Conservation (phyloP, 2,113 vertebrate genomes). For the Pelobates fuscus region DNA sequence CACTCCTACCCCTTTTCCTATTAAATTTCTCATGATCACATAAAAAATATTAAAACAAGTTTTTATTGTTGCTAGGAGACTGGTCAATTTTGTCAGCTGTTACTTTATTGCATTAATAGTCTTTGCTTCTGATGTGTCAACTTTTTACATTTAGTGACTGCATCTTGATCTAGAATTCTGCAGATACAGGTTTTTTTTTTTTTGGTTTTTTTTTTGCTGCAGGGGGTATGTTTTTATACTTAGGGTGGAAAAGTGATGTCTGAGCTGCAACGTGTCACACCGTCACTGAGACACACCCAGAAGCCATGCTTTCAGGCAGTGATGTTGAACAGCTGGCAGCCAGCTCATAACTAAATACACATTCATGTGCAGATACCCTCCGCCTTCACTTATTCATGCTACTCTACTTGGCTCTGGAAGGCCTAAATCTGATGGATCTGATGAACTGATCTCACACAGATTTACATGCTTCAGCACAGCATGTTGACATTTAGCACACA, state of each 20-base stretch:
- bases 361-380: neutral
- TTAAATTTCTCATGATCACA: no score
- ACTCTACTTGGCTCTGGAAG: neutral
- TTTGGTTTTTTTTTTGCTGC: neutral
- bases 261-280: slow-evolving; percentile 29
- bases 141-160: neutral
- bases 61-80: no score
- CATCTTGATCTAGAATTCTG: neutral
- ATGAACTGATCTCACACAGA: neutral
- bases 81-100: no score
- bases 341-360: neutral
- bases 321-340: slow-evolving; percentile 22
- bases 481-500: no score
- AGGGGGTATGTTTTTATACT: neutral
- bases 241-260: rapidly evolving
- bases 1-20: no score
- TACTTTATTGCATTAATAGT: no score
- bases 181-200: neutral
- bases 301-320: neutral
- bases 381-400: neutral
- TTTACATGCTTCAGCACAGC: neutral
- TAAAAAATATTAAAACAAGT: no score
- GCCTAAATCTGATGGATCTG: neutral
- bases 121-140: no score
- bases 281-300: slow-evolving; percentile 4